Evolutionary conservation across 2,888 invertebrate species (phyloP), one percentile per base, ranked within the genome.

Genomic region (Sylvicola cinctus): DNA sequence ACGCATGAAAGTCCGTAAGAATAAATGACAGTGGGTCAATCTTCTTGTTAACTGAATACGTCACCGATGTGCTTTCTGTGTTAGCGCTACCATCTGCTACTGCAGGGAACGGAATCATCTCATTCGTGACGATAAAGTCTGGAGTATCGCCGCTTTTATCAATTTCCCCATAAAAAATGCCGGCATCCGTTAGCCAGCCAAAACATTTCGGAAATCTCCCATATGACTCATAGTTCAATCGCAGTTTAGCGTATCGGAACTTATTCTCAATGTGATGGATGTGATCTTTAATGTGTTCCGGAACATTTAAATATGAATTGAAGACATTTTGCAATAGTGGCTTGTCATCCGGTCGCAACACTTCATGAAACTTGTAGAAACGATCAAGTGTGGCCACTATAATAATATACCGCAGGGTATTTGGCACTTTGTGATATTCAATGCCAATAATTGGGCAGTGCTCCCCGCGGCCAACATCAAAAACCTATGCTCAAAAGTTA

Each of bases 1-100:
- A 55, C 1, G 78, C 75, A 55, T 95, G 93, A 58, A 88, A 93
- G 54, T 91, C 80, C 0, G 91, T 91, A 34, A 90, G 60, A 2
- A 83, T 74, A 47, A 90, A 76, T 0, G 78, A 68, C 27, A 79
- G 60, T 0, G 88, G 80, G 2, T 65, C 60, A 3, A 54, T 51
- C 4, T 50, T 46, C 2, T 54, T 49, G n/a, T 5, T 5, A 13
- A 6, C n/a, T 5, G 5, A 7, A 8, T 28, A 8, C 33, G 52
- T 49, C 28, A 51, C 55, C 10, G 45, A 46, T 0, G 52, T 47
- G 26, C 50, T 39, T 38, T 48, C 44, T 17, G 44, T 48, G 6
- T 43, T 37, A 1, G 47, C 41, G 39, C 45, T 15, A 1, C 34
- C 30, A 30, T 40, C 34, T 2, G 34, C 39, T 32, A 29, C 32